Base-by-base conservation (phyloP, 2,797 vertebrate species). In the Glyptemys insculpta region DNA sequence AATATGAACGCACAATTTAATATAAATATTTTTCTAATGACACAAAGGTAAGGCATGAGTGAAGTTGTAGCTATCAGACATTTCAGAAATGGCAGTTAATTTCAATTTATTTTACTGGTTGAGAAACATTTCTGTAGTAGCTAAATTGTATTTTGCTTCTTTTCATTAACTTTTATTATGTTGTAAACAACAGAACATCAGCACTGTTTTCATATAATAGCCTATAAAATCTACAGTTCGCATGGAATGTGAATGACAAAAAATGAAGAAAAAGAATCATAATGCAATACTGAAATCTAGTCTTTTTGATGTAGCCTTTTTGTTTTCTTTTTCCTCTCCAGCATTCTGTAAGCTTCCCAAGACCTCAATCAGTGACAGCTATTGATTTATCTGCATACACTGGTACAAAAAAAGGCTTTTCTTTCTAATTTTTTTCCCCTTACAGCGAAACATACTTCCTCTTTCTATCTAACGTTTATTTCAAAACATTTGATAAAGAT, bases 161-260 rank as follows among this genome's bases (percentile, higher is more conserved):
- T 97, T 74, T 89, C 91, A 97, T 95, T 97, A 95, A 89, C 27
- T 97, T 98, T 96, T 88, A 92, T 37, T 94, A 85, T 68, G 94
- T 93, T 97, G 59, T 87, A 97, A 97, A 96, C 82, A 97, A 89
- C n/a, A 84, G 54, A 78, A 79, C 52, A 92, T 91, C 92, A 95
- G 79, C 86, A 97, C 31, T 9, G 2, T 34, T 90, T 54, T 59
- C 57, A 90, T 57, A 85, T 92, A 97, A 95, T 47, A 95, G 57
- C 21, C 18, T 94, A 68, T 78, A 94, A 96, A 97, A 59, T 83
- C 65, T 82, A 91, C 16, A 94, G 29, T 72, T 96, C 54, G 53
- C 83, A 96, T 83, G 41, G 68, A 57, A 56, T 93, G 2, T 47
- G 53, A 97, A 95, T 34, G 37, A 62, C 31, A 44, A 49, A 15